Conservation (phyloP, 1,140 invertebrate genomes). For the Maconellicoccus hirsutus region DNA sequence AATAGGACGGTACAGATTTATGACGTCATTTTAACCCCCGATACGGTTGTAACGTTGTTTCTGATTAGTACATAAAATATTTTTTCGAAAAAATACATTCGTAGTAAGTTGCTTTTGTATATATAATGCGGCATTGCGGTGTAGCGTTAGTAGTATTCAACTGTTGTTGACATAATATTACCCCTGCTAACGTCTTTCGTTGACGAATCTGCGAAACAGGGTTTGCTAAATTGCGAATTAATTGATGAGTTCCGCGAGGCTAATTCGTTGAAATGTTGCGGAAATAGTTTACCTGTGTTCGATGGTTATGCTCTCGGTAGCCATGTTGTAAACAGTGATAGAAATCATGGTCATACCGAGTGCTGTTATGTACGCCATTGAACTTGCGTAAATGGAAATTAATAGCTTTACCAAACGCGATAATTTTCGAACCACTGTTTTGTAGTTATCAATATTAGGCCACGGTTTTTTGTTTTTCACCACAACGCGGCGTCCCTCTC, state of each 20-base stretch:
- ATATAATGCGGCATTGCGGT: background rate
- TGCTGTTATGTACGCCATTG: no score
- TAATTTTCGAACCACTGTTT: slow-evolving; percentile 13
- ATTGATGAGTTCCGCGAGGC: background rate
- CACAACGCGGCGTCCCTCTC: background rate
- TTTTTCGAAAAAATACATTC: slow-evolving; percentile 22
- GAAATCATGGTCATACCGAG: no score
- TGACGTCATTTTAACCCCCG: slow-evolving; percentile 21
- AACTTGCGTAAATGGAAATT: no score
- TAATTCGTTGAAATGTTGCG: no score
- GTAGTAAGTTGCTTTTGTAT: slow-evolving; percentile 2
- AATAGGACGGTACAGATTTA: slow-evolving; percentile 21
- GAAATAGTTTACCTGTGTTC: no score
- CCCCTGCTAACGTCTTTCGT: background rate
- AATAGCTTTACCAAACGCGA: background rate
- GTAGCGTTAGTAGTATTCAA: background rate
- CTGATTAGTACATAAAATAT: slow-evolving; percentile 19
- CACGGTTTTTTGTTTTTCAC: background rate
- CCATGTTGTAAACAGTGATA: no score
- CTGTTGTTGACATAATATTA: slow-evolving; percentile 16
- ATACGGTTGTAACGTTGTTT: slow-evolving; percentile 14
- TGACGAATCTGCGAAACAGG: slow-evolving; percentile 1
- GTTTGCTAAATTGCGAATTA: slow-evolving; percentile 14
- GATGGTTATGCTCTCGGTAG: no score
- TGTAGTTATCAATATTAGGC: slow-evolving; percentile 5